Conservation (phyloP, 2,797 vertebrate species). For the Catharus ustulatus region DNA sequence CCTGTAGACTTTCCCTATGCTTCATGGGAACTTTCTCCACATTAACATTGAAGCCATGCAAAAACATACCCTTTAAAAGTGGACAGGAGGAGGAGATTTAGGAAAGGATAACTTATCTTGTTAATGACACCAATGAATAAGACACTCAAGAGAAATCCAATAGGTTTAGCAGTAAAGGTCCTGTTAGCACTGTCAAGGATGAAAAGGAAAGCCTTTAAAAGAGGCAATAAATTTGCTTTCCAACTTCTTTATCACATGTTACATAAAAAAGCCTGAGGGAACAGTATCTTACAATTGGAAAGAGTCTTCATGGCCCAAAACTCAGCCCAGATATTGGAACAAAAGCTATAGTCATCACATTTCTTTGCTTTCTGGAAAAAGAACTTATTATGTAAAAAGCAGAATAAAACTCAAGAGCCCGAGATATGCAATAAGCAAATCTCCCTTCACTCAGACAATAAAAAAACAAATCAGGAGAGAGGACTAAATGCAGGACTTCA, state of each 20-base stretch:
- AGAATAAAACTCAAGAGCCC: constrained; percentile 10
- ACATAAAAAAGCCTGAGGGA: constrained; percentile 37
- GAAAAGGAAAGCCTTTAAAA: constrained; percentile 45
- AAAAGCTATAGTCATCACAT: constrained; percentile 58
- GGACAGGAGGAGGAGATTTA: constrained; percentile 43
- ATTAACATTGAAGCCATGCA: not conserved
- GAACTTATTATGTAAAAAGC: constrained; percentile 35
- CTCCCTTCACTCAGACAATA: not conserved
- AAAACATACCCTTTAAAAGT: constrained; percentile 14
- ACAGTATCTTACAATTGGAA: constrained; percentile 57
- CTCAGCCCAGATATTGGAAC: constrained; percentile 31
- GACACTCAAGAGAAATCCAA: constrained; percentile 39
- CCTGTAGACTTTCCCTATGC: not conserved
- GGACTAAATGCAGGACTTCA: not conserved
- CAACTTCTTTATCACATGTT: constrained; percentile 50
- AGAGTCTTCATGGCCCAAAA: constrained; percentile 25
- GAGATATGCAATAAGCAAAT: not conserved
- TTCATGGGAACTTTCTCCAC: not conserved
- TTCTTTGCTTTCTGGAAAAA: constrained; percentile 58
- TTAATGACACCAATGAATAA: constrained; percentile 11
- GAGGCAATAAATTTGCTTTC: constrained; percentile 53
- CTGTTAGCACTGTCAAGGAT: not conserved
- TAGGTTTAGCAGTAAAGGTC: constrained; percentile 7
- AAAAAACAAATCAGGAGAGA: not conserved
- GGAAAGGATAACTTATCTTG: constrained; percentile 48